A percentile compares a stretch with the other conserved stretches of the same genome.
These are phyloP conservation scores for Nibea albiflora DNA, from an alignment of 2,113 vertebrate species.

Conservation along the genomic window DNA sequence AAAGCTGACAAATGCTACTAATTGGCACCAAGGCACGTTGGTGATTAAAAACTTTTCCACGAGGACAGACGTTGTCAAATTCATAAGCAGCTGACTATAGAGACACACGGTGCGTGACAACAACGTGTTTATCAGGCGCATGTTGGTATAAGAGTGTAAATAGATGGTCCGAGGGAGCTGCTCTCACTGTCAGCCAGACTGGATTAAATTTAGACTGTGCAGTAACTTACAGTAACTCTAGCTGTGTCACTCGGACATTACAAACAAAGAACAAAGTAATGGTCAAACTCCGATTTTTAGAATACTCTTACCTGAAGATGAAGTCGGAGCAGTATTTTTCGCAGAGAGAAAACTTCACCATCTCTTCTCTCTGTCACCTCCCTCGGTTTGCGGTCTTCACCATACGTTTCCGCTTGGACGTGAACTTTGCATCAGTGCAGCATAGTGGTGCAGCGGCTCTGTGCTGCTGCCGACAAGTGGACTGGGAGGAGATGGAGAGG, in stretches of 20 bases:
- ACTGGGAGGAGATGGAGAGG: constrained; percentile 45
- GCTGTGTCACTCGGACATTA: too few relatives aligned
- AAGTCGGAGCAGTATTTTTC: neutral
- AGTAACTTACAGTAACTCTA: neutral
- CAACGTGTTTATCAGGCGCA: neutral
- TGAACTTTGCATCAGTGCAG: constrained; percentile 13
- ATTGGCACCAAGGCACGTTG: neutral
- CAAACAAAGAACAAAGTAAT: too few relatives aligned
- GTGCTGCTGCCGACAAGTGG: constrained; percentile 33
- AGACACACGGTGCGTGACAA: too few relatives aligned
- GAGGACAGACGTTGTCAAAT: too few relatives aligned
- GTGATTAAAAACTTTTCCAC: neutral
- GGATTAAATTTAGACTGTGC: neutral
- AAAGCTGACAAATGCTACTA: neutral
- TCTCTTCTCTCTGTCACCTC: neutral
- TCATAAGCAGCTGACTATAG: neutral
- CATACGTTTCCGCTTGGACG: constrained; percentile 29
- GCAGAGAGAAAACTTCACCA: neutral
- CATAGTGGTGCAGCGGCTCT: neutral
- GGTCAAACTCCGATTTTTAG: neutral
- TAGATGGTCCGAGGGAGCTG: too few relatives aligned
- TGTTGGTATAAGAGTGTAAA: neutral
- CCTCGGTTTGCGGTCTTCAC: constrained; percentile 23
- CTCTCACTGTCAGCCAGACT: neutral
- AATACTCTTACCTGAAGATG: constrained; percentile 40